phyloP scores from a whole-genome alignment of 1,140 invertebrate species.

The Coptotermes formosanus region DNA sequence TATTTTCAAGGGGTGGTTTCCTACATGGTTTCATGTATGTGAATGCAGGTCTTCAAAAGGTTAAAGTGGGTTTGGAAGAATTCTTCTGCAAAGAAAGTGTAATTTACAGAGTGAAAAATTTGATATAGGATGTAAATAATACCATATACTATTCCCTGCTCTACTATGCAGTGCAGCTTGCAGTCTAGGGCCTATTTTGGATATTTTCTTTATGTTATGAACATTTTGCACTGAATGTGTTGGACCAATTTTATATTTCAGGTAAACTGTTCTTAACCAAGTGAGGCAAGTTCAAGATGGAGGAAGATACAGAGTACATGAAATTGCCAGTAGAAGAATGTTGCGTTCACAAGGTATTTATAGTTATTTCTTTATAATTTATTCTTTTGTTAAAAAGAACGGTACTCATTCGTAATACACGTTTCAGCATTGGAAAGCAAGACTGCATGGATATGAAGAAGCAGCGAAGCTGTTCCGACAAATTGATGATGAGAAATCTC shows the following conservation, averaged over 20 bases:
- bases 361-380: constrained; percentile 23
- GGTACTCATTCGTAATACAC: constrained; percentile 33
- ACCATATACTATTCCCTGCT: too few species aligned
- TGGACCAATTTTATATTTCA: not conserved
- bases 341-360: constrained; percentile 78
- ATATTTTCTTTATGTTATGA: not conserved
- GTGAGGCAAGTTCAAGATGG: constrained; percentile 53
- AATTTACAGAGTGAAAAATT: too few species aligned
- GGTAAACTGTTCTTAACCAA: not conserved
- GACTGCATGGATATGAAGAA: constrained; percentile 91
- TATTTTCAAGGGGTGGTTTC: too few species aligned
- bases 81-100: too few species aligned
- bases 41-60: too few species aligned
- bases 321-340: constrained; percentile 90
- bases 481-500: constrained; percentile 87
- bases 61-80: too few species aligned
- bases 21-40: too few species aligned
- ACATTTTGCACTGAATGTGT: not conserved
- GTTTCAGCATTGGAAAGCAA: constrained; percentile 83
- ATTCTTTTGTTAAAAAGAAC: constrained; percentile 24
- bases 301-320: constrained; percentile 88
- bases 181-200: too few species aligned
- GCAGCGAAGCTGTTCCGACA: constrained; percentile 82
- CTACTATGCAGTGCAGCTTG: too few species aligned
- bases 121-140: too few species aligned